Conservation (phyloP, 2,113 vertebrate species). For the Salvelinus fontinalis region DNA sequence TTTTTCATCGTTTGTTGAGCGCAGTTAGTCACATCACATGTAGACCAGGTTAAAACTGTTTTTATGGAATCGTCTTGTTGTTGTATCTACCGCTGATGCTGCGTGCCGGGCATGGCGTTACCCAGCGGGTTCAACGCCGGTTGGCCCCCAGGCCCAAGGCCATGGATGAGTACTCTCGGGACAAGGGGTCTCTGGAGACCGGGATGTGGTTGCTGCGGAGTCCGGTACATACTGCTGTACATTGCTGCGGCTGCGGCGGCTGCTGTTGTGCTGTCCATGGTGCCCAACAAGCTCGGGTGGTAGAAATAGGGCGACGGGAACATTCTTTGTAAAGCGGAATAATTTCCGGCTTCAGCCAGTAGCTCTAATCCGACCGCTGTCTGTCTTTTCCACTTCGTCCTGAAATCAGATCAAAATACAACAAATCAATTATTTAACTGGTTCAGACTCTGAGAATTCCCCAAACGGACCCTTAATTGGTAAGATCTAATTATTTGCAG, state of each 20-base stretch:
- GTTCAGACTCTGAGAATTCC: conserved; percentile 48
- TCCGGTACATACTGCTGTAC: conserved; percentile 99
- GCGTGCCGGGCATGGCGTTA: conserved; percentile 85
- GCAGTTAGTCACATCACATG: conserved; percentile 65
- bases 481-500: conserved; percentile 60
- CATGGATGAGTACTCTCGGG: conserved; percentile 95
- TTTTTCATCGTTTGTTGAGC: conserved; percentile 62
- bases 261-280: conserved; percentile 94
- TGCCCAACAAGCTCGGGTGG: conserved; percentile 91
- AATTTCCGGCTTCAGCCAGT: conserved; percentile 95
- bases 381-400: conserved; percentile 96
- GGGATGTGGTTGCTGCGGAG: conserved; percentile 90
- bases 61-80: conserved; percentile 35
- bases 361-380: conserved; percentile 94
- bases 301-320: conserved; percentile 98
- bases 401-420: conserved; percentile 73
- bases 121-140: conserved; percentile 90
- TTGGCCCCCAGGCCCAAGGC: conserved; percentile 93
- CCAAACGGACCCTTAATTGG: conserved; percentile 62
- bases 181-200: conserved; percentile 94
- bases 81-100: conserved; percentile 85
- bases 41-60: conserved; percentile 39
- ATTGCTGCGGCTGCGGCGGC: conserved; percentile 95
- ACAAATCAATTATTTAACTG: conserved; percentile 69
- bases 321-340: conserved; percentile 96